Evolutionary conservation across 1,140 invertebrate genomes (phyloP).

Genomic region (Episyrphus balteatus): DNA sequence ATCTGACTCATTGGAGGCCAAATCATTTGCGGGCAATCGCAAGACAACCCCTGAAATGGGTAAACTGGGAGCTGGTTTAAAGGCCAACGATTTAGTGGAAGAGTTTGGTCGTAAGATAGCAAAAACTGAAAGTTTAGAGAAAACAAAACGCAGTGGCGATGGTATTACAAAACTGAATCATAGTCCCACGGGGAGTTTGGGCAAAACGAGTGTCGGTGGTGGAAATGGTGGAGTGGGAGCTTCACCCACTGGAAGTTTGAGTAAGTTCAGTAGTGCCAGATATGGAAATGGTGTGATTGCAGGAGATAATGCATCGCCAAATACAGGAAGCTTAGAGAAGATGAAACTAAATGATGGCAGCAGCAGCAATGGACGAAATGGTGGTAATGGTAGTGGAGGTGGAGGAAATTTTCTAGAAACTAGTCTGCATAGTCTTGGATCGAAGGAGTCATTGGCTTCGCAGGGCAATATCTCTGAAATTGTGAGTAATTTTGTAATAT

Average conservation of each 20-base stretch:
- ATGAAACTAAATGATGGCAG: constrained; percentile 24
- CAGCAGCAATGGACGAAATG: not conserved
- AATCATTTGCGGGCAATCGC: constrained; percentile 19
- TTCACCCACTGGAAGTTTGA: constrained; percentile 29
- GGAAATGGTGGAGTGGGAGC: constrained; percentile 13
- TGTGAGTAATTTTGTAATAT: constrained; percentile 11
- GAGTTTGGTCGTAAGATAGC: constrained; percentile 31
- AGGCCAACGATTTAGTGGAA: constrained; percentile 30
- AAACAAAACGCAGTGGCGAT: constrained; percentile 17
- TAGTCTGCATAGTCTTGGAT: constrained; percentile 20
- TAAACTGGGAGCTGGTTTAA: constrained; percentile 15
- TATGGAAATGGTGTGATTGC: constrained; percentile 8
- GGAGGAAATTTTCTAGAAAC: too few species aligned
- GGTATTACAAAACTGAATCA: constrained; percentile 4
- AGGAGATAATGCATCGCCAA: constrained; percentile 22
- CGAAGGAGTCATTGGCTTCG: constrained; percentile 33
- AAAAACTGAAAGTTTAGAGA: constrained; percentile 29
- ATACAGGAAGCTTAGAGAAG: constrained; percentile 30
- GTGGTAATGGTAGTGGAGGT: not conserved
- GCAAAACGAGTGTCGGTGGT: constrained; percentile 9
- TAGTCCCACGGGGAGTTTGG: constrained; percentile 15
- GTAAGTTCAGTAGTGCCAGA: constrained; percentile 13
- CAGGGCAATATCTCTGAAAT: constrained; percentile 34
- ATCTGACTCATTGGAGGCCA: constrained; percentile 29
- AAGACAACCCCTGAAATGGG: constrained; percentile 33